A percentile compares a stretch with the other conserved stretches of the same genome.
phyloP scores from a whole-genome alignment of 2,113 vertebrate species.

The Geococcyx californianus region DNA sequence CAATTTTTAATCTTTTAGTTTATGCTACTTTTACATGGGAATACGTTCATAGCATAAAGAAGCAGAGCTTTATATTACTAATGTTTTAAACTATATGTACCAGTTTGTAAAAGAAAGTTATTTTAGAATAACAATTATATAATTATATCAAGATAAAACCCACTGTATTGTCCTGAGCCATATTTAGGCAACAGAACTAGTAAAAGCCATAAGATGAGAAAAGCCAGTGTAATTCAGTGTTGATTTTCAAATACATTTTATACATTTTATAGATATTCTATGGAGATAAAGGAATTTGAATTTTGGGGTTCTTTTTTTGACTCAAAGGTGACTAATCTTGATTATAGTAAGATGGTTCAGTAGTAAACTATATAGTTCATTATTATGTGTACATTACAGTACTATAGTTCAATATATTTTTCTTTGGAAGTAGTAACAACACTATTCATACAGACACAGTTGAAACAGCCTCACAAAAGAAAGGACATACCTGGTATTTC shows the following conservation, averaged over 20 bases:
- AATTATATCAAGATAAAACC: not conserved
- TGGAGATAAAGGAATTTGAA: not conserved
- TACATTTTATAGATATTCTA: not conserved
- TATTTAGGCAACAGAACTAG: not conserved
- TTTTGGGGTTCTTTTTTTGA: not conserved
- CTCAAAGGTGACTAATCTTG: not conserved
- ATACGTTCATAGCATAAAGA: not conserved
- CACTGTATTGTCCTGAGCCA: not conserved
- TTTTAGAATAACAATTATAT: not conserved
- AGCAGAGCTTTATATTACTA: not conserved
- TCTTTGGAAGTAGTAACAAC: not conserved
- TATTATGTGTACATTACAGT: not conserved
- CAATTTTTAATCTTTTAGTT: not conserved
- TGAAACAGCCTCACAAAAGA: not conserved
- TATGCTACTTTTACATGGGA: not conserved
- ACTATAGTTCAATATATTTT: not conserved
- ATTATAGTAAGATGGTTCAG: not conserved
- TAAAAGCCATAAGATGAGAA: not conserved
- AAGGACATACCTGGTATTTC: conserved; percentile 90
- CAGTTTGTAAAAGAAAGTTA: not conserved
- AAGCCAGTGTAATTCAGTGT: not conserved
- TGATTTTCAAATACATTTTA: not conserved
- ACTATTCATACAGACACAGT: not conserved
- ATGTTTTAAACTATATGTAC: not conserved
- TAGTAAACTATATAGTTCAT: not conserved